phyloP scores from a whole-genome alignment of 2,797 vertebrate species.

The Eremophila alpestris region DNA sequence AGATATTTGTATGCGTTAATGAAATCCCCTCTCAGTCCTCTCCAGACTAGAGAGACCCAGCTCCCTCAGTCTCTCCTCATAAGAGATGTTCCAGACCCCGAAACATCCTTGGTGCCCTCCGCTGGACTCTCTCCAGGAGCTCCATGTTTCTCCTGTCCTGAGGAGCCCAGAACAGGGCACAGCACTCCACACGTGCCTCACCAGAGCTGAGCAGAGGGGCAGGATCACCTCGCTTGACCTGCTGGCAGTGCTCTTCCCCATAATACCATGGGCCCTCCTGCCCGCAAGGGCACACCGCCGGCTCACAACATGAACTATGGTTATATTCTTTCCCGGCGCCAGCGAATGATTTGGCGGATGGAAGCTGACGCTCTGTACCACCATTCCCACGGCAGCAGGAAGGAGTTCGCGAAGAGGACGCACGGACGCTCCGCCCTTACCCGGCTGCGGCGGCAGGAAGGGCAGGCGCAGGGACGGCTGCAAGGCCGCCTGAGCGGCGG shows the following conservation, averaged over 20 bases:
- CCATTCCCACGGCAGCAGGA: constrained; percentile 75
- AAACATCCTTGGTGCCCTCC: neutral
- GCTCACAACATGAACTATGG: neutral
- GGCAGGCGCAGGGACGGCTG: constrained; percentile 52
- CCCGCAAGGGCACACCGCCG: neutral
- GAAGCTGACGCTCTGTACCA: constrained; percentile 84
- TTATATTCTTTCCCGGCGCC: neutral
- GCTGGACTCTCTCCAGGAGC: neutral
- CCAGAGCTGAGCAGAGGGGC: neutral
- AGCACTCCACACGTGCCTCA: neutral
- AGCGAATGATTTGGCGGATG: constrained; percentile 82
- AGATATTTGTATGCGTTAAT: neutral
- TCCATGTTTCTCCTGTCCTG: neutral
- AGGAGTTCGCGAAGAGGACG: constrained; percentile 65
- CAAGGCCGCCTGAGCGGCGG: neutral
- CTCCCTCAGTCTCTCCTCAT: neutral
- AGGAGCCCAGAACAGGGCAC: neutral
- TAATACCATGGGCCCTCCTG: accelerated
- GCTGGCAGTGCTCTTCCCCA: neutral
- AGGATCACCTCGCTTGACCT: neutral
- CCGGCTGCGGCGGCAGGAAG: constrained; percentile 6
- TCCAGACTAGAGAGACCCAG: neutral
- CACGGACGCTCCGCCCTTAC: constrained; percentile 39
- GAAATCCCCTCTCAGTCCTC: neutral
- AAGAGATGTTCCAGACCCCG: neutral